Percentiles rank a stretch among this genome's conserved stretches.
phyloP scores from a whole-genome alignment of 92 coral and sea anemone genomes.

The Palythoa caribaeorum region DNA sequence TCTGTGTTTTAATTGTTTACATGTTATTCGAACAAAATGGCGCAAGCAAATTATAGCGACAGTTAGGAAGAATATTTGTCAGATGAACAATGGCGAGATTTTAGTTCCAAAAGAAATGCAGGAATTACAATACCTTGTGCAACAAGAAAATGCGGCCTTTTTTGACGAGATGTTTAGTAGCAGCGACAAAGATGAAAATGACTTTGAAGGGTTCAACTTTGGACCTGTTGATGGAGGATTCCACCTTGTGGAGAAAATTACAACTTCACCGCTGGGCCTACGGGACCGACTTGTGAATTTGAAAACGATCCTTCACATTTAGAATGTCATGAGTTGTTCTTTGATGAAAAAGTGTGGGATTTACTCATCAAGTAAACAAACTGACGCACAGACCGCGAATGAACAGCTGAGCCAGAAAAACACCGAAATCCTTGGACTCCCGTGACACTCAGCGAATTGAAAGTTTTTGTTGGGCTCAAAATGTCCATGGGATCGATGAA shows the following conservation, averaged over 20 bases:
- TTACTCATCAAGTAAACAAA: background rate
- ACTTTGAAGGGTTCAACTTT: background rate
- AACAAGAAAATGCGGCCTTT: background rate
- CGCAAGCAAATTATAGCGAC: background rate
- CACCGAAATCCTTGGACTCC: constrained; percentile 12
- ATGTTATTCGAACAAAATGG: background rate
- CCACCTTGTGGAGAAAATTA: background rate
- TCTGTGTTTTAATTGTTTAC: background rate
- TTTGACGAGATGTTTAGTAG: background rate
- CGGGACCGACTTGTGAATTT: background rate
- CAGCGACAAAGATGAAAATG: background rate
- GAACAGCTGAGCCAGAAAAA: constrained; percentile 10
- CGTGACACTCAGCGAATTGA: background rate
- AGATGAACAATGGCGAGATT: background rate
- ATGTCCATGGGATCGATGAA: constrained; percentile 6
- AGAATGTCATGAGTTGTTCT: constrained; percentile 2
- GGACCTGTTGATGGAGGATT: background rate
- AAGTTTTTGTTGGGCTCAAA: background rate
- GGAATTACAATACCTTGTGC: background rate
- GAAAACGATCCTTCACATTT: background rate
- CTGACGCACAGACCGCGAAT: background rate
- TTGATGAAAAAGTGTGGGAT: background rate
- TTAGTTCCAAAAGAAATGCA: background rate
- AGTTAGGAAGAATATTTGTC: background rate
- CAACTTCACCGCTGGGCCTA: constrained; percentile 4